These are phyloP conservation scores for Chlorops oryzae DNA, from an alignment of 1,140 invertebrate genomes.

Conservation along the genomic window DNA sequence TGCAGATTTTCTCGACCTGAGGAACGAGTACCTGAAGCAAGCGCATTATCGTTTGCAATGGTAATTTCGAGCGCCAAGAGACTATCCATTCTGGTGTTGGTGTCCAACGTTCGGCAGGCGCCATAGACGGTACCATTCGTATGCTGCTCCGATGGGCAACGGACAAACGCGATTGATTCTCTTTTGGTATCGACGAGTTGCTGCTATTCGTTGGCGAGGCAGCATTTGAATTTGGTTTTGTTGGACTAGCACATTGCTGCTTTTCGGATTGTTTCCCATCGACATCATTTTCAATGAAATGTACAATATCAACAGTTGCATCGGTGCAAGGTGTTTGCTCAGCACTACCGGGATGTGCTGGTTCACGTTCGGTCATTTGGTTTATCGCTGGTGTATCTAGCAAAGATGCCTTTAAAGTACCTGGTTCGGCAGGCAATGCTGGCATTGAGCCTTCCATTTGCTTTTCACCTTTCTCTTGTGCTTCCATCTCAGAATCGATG, in stretches of 20 bases:
- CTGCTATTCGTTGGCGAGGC: conserved; percentile 13
- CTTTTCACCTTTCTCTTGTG: conserved; percentile 50
- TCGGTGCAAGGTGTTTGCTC: conserved; percentile 22
- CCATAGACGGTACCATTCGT: conserved; percentile 33
- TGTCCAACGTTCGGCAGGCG: conserved; percentile 57
- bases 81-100: conserved; percentile 91
- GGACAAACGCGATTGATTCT: conserved; percentile 35
- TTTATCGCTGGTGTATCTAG: conserved; percentile 73
- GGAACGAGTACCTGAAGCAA: conserved; percentile 96
- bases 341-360: conserved; percentile 64
- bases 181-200: conserved; percentile 12
- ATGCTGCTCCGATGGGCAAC: conserved; percentile 44
- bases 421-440: conserved; percentile 82
- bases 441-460: conserved; percentile 80
- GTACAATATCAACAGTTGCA: conserved; percentile 23
- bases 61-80: conserved; percentile 94
- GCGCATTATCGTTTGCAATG: conserved; percentile 97
- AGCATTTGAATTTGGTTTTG: conserved; percentile 5
- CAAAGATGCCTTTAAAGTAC: conserved; percentile 82
- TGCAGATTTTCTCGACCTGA: conserved; percentile 99
- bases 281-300: conserved; percentile 10
- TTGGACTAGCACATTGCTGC: neutral
- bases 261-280: conserved; percentile 14
- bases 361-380: conserved; percentile 92
- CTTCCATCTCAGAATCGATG: conserved; percentile 33